Evolutionary conservation across 1,140 invertebrate genomes (phyloP).

Genomic region (Agraylea sexmaculata): DNA sequence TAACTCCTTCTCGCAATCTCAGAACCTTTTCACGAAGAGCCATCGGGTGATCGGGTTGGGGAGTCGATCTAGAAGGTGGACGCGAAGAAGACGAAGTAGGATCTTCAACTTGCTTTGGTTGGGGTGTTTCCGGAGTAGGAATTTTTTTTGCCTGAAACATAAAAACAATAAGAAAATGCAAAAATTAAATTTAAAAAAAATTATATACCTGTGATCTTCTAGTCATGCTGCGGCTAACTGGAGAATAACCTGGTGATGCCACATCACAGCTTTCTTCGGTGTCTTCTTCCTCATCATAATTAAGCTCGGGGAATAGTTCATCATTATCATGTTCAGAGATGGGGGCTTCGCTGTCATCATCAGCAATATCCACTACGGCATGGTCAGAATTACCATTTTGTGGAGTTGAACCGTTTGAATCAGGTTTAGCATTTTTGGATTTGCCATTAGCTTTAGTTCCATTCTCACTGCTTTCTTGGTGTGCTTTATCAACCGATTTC

Average conservation of each 20-base stretch:
- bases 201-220: constrained; percentile 18
- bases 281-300: constrained; percentile 20
- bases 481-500: no score
- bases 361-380: no score
- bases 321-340: constrained; percentile 18
- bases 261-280: constrained; percentile 19
- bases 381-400: no score
- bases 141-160: constrained; percentile 18
- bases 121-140: constrained; percentile 20
- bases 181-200: background rate
- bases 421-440: no score
- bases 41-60: constrained; percentile 10
- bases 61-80: constrained; percentile 2
- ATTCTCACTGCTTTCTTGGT: no score
- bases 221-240: constrained; percentile 17
- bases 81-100: constrained; percentile 1
- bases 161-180: constrained; percentile 7
- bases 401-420: no score
- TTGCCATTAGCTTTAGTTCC: no score
- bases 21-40: constrained; percentile 26
- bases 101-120: constrained; percentile 12
- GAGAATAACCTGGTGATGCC: constrained; percentile 19
- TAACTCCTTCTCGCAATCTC: constrained; percentile 29
- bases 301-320: constrained; percentile 20
- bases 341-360: constrained; percentile 16